phyloP scores from a whole-genome alignment of 2,888 invertebrate genomes.

The Harpalus rubripes region DNA sequence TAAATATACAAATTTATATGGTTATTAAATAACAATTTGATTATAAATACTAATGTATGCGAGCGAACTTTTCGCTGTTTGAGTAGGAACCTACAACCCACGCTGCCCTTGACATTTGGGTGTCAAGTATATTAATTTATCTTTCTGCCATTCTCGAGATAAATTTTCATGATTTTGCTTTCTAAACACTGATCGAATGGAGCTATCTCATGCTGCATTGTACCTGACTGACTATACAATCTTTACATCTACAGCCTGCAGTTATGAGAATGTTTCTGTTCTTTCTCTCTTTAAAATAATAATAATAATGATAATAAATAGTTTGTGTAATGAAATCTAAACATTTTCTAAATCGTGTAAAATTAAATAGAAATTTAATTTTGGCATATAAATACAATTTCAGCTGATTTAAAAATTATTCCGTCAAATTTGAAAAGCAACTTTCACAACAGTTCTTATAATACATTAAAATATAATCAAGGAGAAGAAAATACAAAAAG shows the following conservation, averaged over 20 bases:
- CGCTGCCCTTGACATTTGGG: conserved; percentile 46
- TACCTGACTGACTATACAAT: background rate
- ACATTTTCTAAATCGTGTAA: conserved; percentile 2
- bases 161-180: conserved; percentile 55
- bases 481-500: background rate
- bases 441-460: background rate
- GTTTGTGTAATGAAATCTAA: background rate
- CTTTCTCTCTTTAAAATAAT: conserved; percentile 20
- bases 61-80: conserved; percentile 35
- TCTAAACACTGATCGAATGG: conserved; percentile 20
- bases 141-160: background rate
- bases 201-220: background rate
- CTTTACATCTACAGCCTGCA: background rate
- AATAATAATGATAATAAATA: too few relatives aligned
- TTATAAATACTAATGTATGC: conserved; percentile 2
- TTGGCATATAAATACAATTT: conserved; percentile 3
- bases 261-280: conserved; percentile 29
- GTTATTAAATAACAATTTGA: background rate
- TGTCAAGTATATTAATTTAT: conserved; percentile 43
- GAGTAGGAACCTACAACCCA: conserved; percentile 24
- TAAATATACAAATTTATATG: background rate
- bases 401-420: background rate
- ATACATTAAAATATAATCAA: conserved; percentile 4
- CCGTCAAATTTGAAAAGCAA: background rate
- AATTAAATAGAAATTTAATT: conserved; percentile 4